Evolutionary conservation across 53 echinoderm and acorn worm genomes (phyloP).

Genomic region (Holothuria scabra): DNA sequence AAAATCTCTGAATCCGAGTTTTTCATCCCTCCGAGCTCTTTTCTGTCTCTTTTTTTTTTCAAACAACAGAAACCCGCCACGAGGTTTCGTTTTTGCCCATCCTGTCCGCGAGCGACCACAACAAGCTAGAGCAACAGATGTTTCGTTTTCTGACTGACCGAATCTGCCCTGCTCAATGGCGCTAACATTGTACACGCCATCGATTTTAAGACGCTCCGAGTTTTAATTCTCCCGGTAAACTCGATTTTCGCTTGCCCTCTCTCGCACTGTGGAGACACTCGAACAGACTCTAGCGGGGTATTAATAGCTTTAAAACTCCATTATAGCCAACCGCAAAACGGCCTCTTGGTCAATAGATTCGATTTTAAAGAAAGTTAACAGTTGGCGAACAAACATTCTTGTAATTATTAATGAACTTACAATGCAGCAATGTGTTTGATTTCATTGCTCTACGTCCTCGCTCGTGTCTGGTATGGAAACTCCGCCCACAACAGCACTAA

Average conservation of each 20-base stretch:
- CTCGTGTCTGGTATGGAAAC: constrained; percentile 28
- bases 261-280: constrained; percentile 31
- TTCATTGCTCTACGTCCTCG: constrained; percentile 29
- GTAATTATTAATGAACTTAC: constrained; percentile 31
- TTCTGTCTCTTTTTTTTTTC: too few relatives aligned
- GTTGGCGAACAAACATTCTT: constrained; percentile 46
- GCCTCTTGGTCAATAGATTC: constrained; percentile 26
- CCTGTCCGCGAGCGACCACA: constrained; percentile 8
- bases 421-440: constrained; percentile 40
- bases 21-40: too few relatives aligned
- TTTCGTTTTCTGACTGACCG: constrained; percentile 38
- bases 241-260: constrained; percentile 32
- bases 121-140: constrained; percentile 34
- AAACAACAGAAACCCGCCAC: too few relatives aligned
- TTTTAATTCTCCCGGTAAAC: constrained; percentile 32
- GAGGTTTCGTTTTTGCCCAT: too few relatives aligned
- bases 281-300: neutral
- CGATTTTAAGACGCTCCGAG: constrained; percentile 30
- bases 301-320: constrained; percentile 24
- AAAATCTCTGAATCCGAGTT: too few relatives aligned
- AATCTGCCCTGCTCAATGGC: constrained; percentile 42
- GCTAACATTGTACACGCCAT: constrained; percentile 32
- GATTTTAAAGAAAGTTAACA: constrained; percentile 44
- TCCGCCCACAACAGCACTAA: constrained; percentile 39
- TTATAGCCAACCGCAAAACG: constrained; percentile 13